Evolutionary conservation across 2,888 invertebrate species (phyloP).

Genomic region (Drosophila villosipedis): DNA sequence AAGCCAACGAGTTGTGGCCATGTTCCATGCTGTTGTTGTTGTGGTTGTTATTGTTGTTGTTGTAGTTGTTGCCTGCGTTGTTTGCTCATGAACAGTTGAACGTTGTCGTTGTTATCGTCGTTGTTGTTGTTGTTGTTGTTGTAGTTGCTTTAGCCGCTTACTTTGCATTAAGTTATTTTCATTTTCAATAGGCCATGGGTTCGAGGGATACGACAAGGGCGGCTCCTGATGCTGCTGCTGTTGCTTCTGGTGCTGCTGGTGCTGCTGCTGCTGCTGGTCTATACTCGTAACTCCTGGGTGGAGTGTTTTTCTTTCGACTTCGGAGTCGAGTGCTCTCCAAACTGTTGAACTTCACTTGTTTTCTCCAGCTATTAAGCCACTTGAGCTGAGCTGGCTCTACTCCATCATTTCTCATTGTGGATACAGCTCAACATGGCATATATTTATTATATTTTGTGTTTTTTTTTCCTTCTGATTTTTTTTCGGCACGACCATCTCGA

Average conservation of each 20-base stretch:
- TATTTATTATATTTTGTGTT: neutral
- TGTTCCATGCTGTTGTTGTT: constrained; percentile 60
- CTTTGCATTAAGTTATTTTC: constrained; percentile 81
- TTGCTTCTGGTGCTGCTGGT: neutral
- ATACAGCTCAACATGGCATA: constrained; percentile 18
- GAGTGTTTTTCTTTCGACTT: constrained; percentile 76
- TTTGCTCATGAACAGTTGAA: constrained; percentile 78
- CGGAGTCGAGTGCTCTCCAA: constrained; percentile 76
- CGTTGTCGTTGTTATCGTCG: constrained; percentile 39
- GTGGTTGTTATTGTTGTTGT: constrained; percentile 38
- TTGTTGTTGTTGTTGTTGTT: constrained; percentile 40
- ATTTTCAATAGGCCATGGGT: constrained; percentile 77
- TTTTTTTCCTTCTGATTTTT: neutral
- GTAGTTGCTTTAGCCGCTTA: constrained; percentile 64
- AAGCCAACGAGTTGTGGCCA: constrained; percentile 80
- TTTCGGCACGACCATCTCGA: constrained; percentile 56
- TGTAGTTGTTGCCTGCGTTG: constrained; percentile 46
- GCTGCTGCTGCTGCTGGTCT: constrained; percentile 1
- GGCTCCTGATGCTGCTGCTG: constrained; percentile 14
- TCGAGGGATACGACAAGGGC: constrained; percentile 33
- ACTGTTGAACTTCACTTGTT: constrained; percentile 81
- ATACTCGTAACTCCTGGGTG: constrained; percentile 47
- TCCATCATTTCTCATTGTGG: constrained; percentile 38
- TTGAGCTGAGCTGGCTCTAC: constrained; percentile 40
- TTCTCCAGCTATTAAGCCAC: constrained; percentile 82